phyloP scores from a whole-genome alignment of 2,797 vertebrate species.

The Sciurus carolinensis region DNA sequence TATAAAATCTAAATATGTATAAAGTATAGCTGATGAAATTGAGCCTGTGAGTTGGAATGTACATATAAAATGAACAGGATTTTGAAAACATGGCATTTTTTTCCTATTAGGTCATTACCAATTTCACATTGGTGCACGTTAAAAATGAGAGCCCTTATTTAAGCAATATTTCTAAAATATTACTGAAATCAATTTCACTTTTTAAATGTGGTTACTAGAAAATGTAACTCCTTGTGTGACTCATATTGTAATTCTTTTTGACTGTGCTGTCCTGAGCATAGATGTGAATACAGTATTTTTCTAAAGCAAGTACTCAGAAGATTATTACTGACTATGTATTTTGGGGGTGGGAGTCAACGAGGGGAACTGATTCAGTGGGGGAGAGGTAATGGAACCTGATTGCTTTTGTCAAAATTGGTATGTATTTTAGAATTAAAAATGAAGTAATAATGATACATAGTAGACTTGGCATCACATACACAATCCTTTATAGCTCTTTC shows the following conservation, averaged over 20 bases:
- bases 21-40: background rate
- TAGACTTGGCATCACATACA: background rate
- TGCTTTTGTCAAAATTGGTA: constrained; percentile 28
- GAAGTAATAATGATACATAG: background rate
- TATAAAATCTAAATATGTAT: constrained; percentile 33
- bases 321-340: background rate
- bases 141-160: background rate
- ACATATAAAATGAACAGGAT: background rate
- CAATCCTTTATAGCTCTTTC: constrained; percentile 20
- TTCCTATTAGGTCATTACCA: background rate
- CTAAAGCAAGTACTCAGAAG: background rate
- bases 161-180: background rate
- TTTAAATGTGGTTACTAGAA: constrained; percentile 23
- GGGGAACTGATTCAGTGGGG: background rate
- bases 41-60: background rate
- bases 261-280: background rate
- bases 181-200: constrained; percentile 29
- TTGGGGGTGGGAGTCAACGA: background rate
- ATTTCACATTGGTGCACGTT: background rate
- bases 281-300: background rate
- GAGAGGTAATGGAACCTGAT: constrained; percentile 6
- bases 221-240: background rate
- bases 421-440: constrained; percentile 62
- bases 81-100: background rate
- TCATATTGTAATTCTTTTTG: constrained; percentile 12